Evolutionary conservation across 2,113 vertebrate species (phyloP), one percentile per base, ranked within the genome.

Genomic region (Sakesphorus luctuosus): DNA sequence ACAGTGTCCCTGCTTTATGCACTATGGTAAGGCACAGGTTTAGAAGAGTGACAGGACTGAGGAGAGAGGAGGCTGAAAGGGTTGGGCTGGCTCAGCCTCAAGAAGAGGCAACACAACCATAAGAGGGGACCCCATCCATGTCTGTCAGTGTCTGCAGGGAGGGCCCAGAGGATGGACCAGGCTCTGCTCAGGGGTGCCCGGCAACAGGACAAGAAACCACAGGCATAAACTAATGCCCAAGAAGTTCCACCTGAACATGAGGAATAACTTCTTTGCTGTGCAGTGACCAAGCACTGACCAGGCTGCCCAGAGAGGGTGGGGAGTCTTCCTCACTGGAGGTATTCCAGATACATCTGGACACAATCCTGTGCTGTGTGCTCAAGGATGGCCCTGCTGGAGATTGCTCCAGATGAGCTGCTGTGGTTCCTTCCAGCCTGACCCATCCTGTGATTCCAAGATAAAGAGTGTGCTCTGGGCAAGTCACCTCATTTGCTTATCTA

Each of bases 121-220:
- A 61, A 46, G 53, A 38, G 46, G 6, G 13, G 18, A 74, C 23
- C 29, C 18, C 40, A 75, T 15, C 13, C 11, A 3, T 28, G 59
- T 65, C 26, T 9, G 6, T 10, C 46, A 49, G 33, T 36, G 46
- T 9, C 33, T 74, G n/a, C 46, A 62, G 28, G 52, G 18, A 74
- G 12, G 36, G 35, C 14, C 33, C 38, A 52, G 61, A 46, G 53
- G 18, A 24, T 35, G 47, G 31, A 17, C 13, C 24, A 47, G 29
- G 13, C 24, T 62, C 24, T 16, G 62, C 46, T 68, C 53, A 2
- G 4, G 10, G 17, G n/a, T 4, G 16, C n/a, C 29, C n/a, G 47
- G 29, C 5, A 61, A 7, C 0, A 3, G 26, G 5, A 10, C 33
- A 44, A 5, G 23, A 75, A 33, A 61, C 33, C 18, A 20, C 0